Base-by-base conservation (phyloP, 2,113 vertebrate species). In the Dolichotis patagonum region DNA sequence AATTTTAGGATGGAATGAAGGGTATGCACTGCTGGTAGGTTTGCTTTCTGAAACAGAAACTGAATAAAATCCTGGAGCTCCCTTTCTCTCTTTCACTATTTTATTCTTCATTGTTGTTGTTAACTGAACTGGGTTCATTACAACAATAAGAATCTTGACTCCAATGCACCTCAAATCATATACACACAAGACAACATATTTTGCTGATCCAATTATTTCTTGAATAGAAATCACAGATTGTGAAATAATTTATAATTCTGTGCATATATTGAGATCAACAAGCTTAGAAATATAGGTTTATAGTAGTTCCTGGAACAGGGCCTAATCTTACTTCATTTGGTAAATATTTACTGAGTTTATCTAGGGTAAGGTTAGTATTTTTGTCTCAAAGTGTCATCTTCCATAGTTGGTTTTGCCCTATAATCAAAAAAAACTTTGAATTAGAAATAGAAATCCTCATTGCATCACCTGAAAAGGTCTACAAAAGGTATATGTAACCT, bases 131-230 rank as follows among this genome's bases (percentile, higher is more conserved):
- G 20, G 20, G 6, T 73, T 81, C 85, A 60, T 91, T 90, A 97
- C 30, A 77, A 88, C 20, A 90, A 63, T 52, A 91, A 49, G 22
- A 28, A 13, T 41, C 20, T 92, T 49, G 26, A 95, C 24, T 41
- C 7, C 20, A 75, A 9, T 13, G 38, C 7, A 54, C 49, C 56
- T 35, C 54, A 90, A 93, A 87, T 9, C n/a, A 46, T 30, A 10
- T 60, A 63, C 6, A 43, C 54, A 56, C 1, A 89, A 63, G 52
- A 86, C 69, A 86, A 41, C 63, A 30, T 22, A 67, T 35, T 63
- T 91, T 83, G 26, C 56, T 28, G 81, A 43, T 80, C n/a, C 49
- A 78, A 35, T 83, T 94, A 85, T 58, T 96, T 92, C 75, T 90
- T 90, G 28, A 85, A 73, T n/a, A 52, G 32, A 96, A 95, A 85